These are phyloP conservation scores for Lepus europaeus DNA, from an alignment of 2,113 vertebrate species.

Conservation along the genomic window DNA sequence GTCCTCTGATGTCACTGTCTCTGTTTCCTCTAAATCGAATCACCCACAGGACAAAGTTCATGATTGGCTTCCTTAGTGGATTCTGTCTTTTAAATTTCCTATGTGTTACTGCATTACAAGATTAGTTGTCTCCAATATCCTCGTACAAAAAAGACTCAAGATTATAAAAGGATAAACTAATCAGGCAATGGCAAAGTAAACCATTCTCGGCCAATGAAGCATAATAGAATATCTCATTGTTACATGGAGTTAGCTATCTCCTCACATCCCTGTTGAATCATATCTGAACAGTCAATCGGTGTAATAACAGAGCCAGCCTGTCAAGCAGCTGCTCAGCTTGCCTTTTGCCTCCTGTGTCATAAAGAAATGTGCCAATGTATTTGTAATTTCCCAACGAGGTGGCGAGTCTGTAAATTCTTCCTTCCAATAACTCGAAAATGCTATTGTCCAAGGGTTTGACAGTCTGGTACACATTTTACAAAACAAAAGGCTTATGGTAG, in stretches of 20 bases:
- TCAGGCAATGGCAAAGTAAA: neutral
- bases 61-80: neutral
- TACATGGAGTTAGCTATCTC: fast-evolving
- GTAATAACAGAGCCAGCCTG: neutral
- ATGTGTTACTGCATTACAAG: neutral
- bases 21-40: neutral
- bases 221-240: neutral
- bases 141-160: neutral
- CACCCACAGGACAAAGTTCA: neutral
- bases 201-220: neutral
- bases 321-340: neutral
- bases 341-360: neutral
- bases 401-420: constrained; percentile 10
- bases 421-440: neutral
- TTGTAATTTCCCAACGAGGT: neutral
- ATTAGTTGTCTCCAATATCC: neutral
- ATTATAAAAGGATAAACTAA: constrained; percentile 27
- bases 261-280: fast-evolving
- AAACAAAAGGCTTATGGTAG: neutral
- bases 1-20: neutral
- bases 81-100: constrained; percentile 42
- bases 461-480: neutral
- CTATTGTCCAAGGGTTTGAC: neutral
- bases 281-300: neutral
- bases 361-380: neutral